Percentiles rank a stretch among this genome's conserved stretches.
Evolutionary conservation across 2,888 invertebrate genomes (phyloP).

Genomic region (Phaedon cochleariae): DNA sequence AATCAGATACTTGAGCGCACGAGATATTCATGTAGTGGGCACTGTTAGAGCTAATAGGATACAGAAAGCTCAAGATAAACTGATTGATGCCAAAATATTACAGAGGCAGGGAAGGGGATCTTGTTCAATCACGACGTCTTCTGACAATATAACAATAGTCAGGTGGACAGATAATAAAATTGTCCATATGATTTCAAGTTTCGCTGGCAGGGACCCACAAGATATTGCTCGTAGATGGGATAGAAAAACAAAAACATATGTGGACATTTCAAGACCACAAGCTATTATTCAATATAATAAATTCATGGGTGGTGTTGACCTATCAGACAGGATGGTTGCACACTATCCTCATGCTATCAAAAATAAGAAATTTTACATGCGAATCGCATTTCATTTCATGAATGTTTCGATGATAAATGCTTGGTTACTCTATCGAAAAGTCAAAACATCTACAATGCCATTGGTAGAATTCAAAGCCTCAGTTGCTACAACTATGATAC

Average conservation of each 20-base stretch:
- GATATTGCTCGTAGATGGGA: conserved; percentile 28
- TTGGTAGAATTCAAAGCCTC: too few species aligned
- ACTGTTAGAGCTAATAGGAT: conserved; percentile 19
- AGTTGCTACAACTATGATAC: too few species aligned
- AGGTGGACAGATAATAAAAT: conserved; percentile 30
- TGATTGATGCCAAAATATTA: conserved; percentile 4
- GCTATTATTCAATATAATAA: conserved; percentile 17
- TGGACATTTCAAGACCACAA: conserved; percentile 17
- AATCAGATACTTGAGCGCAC: conserved; percentile 4
- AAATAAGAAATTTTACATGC: conserved; percentile 24
- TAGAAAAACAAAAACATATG: conserved; percentile 24
- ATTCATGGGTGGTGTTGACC: conserved; percentile 22
- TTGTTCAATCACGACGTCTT: conserved; percentile 23
- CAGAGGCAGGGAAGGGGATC: conserved; percentile 21
- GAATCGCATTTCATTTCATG: conserved; percentile 25
- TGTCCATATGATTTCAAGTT: conserved; percentile 30
- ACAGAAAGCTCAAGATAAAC: conserved; percentile 3
- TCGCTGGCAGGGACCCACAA: conserved; percentile 27
- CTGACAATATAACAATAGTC: conserved; percentile 27
- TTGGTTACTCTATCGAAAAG: conserved; percentile 14
- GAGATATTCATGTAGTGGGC: conserved; percentile 18
- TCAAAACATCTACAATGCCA: conserved; percentile 7
- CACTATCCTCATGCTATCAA: conserved; percentile 31
- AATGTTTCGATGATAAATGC: conserved; percentile 13
- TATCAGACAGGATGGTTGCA: too few species aligned